These are phyloP conservation scores for Tubulanus polymorphus DNA, from an alignment of 2,888 invertebrate genomes.

Conservation along the genomic window DNA sequence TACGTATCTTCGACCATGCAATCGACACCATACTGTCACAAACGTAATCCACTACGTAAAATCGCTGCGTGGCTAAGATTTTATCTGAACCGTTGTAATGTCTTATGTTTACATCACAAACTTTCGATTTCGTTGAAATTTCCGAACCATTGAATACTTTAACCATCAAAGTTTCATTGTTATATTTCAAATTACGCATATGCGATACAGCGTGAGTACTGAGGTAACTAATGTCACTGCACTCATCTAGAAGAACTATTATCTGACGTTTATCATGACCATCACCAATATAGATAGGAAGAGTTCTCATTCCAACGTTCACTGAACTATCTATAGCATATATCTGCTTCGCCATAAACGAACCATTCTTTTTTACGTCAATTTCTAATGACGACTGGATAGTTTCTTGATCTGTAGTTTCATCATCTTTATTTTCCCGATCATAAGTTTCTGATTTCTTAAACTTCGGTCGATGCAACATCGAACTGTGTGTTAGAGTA, in stretches of 20 bases:
- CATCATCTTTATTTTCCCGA: too few species aligned
- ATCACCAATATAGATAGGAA: constrained; percentile 1
- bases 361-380: not conserved
- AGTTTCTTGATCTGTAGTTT: too few species aligned
- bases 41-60: too few species aligned
- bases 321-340: not conserved
- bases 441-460: too few species aligned
- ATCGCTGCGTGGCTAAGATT: too few species aligned
- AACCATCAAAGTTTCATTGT: not conserved
- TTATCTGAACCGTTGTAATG: too few species aligned
- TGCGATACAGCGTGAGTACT: constrained; percentile 3
- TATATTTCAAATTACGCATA: not conserved
- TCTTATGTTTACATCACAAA: too few species aligned
- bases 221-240: constrained; percentile 6
- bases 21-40: too few species aligned
- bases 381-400: too few species aligned
- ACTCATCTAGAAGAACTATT: constrained; percentile 5
- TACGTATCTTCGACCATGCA: not conserved
- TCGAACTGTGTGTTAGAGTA: not conserved
- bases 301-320: not conserved
- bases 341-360: not conserved
- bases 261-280: not conserved
- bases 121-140: too few species aligned
- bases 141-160: constrained; percentile 2
- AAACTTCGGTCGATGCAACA: not conserved